A percentile compares a stretch with the other conserved stretches of the same genome.
These are phyloP conservation scores for Hozukius guyotensis DNA, from an alignment of 2,797 vertebrate genomes.

Conservation along the genomic window DNA sequence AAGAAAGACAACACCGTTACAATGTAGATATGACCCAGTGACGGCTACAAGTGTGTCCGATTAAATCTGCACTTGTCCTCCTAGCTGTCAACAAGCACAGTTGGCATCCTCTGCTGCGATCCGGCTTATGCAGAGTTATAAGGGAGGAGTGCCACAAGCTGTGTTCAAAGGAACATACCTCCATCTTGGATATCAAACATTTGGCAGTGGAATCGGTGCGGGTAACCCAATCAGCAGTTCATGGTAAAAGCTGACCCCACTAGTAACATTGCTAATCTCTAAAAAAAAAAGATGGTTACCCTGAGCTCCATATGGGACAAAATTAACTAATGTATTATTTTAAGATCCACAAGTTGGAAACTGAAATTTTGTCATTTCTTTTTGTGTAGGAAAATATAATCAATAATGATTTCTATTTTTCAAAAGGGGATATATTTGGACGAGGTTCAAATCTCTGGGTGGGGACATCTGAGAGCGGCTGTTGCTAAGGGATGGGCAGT, in stretches of 20 bases:
- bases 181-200: conserved; percentile 83
- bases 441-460: neutral
- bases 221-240: conserved; percentile 75
- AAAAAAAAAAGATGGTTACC: conserved; percentile 60
- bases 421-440: neutral
- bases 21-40: conserved; percentile 57
- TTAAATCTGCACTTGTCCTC: conserved; percentile 66
- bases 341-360: neutral
- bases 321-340: conserved; percentile 1
- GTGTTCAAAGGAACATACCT: conserved; percentile 78
- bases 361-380: neutral
- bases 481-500: neutral
- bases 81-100: conserved; percentile 70
- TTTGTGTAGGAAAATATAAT: neutral
- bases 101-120: conserved; percentile 62
- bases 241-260: conserved; percentile 52
- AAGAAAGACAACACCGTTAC: conserved; percentile 48
- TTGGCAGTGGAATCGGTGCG: conserved; percentile 70
- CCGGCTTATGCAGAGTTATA: conserved; percentile 58
- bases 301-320: neutral
- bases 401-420: neutral
- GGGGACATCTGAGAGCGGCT: conserved; percentile 8
- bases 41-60: conserved; percentile 57
- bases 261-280: conserved; percentile 58
- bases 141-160: conserved; percentile 65